Evolutionary conservation across 1,140 invertebrate species (phyloP), one percentile per base, ranked within the genome.

Genomic region (Monochamus saltuarius): DNA sequence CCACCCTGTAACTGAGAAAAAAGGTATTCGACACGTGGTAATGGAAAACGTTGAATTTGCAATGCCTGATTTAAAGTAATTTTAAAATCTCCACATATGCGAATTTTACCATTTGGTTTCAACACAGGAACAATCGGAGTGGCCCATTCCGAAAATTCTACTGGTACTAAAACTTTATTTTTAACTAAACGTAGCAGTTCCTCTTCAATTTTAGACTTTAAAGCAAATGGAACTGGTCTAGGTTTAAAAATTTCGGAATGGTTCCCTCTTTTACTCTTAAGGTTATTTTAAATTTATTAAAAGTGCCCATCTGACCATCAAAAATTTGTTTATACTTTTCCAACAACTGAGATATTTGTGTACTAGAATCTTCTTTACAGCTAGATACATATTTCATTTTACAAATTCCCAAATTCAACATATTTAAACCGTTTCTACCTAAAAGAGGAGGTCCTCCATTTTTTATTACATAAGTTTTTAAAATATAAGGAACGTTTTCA

Each of bases 1-100:
- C 52, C 62, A 0, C 43, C 54, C 38, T 57, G 40, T 78, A 67
- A 37, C n/a, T 43, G 50, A 43, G 42, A 35, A 53, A 67, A 67
- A 34, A 69, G 42, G 51, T 69, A 49, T 10, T 69, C 59, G 16
- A 67, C 60, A 37, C 35, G 50, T 13, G 53, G 62, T 16, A 69
- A 29, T 19, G 46, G 61, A 43, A 64, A 55, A 42, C 62, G 58
- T 43, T 62, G 37, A 36, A 47, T 54, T 57, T 49, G 37, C 17
- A 70, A 54, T 14, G 55, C 9, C n/a, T 58, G 60, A 64, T 68
- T 68, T 36, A 68, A 14, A 14, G 64, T 69, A 17, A 67, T 45
- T 45, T 62, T 67, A 47, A 67, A 79, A 65, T 79, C 76, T 6
- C 65, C 74, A 64, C 70, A 80, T 9, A 80, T 54, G n/a, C 77